Percentiles rank a stretch among this genome's conserved stretches.
phyloP scores from a whole-genome alignment of 1,140 invertebrate genomes.

The Drosophila pectinifera region DNA sequence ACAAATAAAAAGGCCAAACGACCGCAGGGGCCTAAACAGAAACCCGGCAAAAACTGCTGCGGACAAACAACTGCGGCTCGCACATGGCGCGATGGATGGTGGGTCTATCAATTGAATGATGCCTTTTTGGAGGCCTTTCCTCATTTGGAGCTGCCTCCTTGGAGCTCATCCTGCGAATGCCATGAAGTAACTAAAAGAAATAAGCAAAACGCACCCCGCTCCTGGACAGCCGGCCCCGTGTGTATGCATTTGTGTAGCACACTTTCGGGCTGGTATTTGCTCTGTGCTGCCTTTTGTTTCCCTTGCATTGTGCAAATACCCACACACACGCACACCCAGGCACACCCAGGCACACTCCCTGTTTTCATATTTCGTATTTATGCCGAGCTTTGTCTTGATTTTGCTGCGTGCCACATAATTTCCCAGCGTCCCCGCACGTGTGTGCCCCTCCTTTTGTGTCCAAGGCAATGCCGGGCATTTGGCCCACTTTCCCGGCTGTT shows the following conservation, averaged over 20 bases:
- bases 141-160: constrained; percentile 26
- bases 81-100: constrained; percentile 11
- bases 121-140: constrained; percentile 11
- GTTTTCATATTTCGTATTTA: constrained; percentile 49
- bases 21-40: constrained; percentile 64
- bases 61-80: constrained; percentile 54
- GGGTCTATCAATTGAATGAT: constrained; percentile 44
- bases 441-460: constrained; percentile 11
- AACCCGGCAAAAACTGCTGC: constrained; percentile 39
- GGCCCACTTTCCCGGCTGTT: constrained; percentile 20
- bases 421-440: constrained; percentile 1
- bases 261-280: constrained; percentile 69
- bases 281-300: constrained; percentile 69
- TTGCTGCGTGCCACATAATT: constrained; percentile 61
- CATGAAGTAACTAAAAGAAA: constrained; percentile 44
- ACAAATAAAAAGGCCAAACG: constrained; percentile 61
- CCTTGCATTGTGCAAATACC: constrained; percentile 68
- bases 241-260: constrained; percentile 65
- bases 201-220: constrained; percentile 14
- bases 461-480: constrained; percentile 19
- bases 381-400: constrained; percentile 73
- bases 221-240: constrained; percentile 11
- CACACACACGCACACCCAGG: not conserved
- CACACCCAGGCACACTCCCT: too few species aligned
- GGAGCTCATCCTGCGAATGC: constrained; percentile 20